Conservation (phyloP, 2,797 vertebrate species). For the Sciurus carolinensis region DNA sequence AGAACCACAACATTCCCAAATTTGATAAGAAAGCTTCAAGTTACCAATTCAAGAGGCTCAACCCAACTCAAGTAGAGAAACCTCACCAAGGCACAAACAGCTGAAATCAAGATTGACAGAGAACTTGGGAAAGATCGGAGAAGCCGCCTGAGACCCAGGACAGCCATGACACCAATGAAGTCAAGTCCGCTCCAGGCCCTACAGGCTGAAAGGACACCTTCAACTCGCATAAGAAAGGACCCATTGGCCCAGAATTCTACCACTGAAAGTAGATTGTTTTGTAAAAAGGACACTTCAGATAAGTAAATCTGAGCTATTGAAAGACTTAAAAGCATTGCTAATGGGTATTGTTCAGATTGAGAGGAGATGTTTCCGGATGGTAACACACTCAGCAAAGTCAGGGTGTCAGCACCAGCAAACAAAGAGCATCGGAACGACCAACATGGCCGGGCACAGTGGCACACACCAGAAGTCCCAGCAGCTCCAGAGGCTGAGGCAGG, state of each 20-base stretch:
- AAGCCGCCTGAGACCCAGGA: no score
- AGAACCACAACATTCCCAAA: neutral
- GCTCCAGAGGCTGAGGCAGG: no score
- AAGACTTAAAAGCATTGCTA: neutral
- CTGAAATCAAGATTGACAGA: neutral
- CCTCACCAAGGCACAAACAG: neutral
- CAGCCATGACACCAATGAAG: rapidly evolving
- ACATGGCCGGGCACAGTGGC: no score
- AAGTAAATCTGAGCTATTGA: no score
- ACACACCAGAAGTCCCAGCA: no score
- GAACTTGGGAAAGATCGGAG: neutral
- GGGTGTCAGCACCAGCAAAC: no score
- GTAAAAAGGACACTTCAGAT: neutral
- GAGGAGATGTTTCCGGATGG: neutral
- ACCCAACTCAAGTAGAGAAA: neutral
- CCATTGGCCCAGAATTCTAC: neutral
- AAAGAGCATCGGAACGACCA: neutral
- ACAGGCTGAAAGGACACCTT: neutral
- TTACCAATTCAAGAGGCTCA: neutral
- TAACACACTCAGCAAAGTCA: no score
- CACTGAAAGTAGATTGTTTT: neutral
- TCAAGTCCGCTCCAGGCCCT: neutral
- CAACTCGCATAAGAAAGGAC: neutral
- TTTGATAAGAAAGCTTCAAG: neutral
- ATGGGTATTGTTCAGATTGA: no score